Conservation (phyloP, 2,113 vertebrate genomes). For the Eurypyga helias region DNA sequence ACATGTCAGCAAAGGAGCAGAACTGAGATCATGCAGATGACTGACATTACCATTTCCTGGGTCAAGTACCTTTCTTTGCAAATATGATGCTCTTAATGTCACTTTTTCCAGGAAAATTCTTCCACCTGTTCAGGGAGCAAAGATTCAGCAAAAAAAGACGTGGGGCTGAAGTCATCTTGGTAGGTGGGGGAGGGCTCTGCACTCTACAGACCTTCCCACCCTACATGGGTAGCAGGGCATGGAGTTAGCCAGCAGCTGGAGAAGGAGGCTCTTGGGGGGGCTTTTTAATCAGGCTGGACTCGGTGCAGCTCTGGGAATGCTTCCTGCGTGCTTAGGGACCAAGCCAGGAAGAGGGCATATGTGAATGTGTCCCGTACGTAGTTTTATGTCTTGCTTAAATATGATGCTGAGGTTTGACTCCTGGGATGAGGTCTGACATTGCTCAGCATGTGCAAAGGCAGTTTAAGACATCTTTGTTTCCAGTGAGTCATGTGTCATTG, state of each 20-base stretch:
- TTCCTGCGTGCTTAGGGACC: neutral
- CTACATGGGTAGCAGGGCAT: neutral
- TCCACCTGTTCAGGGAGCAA: neutral
- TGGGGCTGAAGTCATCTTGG: neutral
- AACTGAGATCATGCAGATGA: neutral
- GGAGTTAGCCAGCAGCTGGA: neutral
- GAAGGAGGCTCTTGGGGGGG: neutral
- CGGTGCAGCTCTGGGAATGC: neutral
- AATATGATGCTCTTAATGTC: neutral
- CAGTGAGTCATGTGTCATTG: neutral
- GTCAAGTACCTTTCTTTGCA: neutral
- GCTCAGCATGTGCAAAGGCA: neutral
- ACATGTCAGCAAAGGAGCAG: neutral
- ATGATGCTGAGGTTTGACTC: neutral
- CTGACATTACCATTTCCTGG: neutral
- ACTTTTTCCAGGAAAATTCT: neutral
- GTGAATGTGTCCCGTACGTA: rapidly evolving
- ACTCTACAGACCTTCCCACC: neutral
- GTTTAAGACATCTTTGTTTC: neutral
- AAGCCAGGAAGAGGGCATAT: neutral
- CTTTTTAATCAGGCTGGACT: neutral
- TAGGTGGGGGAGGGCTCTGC: neutral
- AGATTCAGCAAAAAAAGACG: neutral
- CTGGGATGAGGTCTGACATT: neutral
- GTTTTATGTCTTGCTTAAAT: neutral